Evolutionary conservation across 2,113 vertebrate species (phyloP), one percentile per base, ranked within the genome.

Genomic region (Entosphenus tridentatus): DNA sequence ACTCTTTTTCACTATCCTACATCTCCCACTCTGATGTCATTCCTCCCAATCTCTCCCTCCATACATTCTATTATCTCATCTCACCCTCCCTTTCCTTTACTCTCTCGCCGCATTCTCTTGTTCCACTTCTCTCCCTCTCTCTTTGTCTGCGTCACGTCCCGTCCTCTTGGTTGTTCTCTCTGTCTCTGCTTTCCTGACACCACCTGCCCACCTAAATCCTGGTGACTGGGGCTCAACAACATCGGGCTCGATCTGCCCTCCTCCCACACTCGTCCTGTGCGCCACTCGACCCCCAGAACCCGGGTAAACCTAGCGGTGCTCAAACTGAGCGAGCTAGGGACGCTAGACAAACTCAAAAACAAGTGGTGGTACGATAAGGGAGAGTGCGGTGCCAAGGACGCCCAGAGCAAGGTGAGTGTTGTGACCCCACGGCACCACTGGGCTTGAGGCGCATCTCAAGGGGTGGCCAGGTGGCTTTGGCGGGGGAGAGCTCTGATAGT

Each of bases 291-390:
- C 39, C 39, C 39, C 39, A 96, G 91, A 91, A 87, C 86, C 84
- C 86, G 87, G 82, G 89, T 96, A 87, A 96, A 96, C 85, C 90
- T 96, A 89, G 91, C 91, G 84, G 90, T 96, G 87, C 90, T 96
- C 89, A 96, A 96, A 85, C 89, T 95, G 86, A 96, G 85, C 95
- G 90, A 96, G 82, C 90, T 95, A 86, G 90, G 89, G 87, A 78
- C 95, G 87, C 93, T 96, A 95, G 91, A 95, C 91, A 96, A 96
- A 89, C 91, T 96, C 88, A 96, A 95, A 95, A 96, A 73, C 91
- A 96, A 95, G 90, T 96, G 91, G 91, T 96, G 91, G 91, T 96
- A 96, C 89, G 87, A 95, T 95, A 96, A 96, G 72, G 91, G 89
- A 57, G 87, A 96, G 81, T 96, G 91, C 92, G 91, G 89, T 87